Base-by-base conservation (phyloP, 2,888 invertebrate genomes). In the Alloplasta piceator region DNA sequence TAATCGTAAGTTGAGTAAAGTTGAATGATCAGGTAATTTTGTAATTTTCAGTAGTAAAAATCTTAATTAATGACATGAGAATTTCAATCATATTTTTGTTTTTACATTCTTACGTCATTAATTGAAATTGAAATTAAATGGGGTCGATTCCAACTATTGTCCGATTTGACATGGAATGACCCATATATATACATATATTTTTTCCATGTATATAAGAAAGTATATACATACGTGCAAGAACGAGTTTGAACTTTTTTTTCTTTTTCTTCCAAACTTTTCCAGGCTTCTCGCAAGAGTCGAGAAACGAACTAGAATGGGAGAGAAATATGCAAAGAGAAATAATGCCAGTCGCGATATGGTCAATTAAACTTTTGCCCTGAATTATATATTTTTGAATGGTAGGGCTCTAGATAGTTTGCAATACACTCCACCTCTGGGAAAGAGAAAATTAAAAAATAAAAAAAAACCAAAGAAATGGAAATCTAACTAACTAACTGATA, bases 341-440 rank as follows among this genome's bases (percentile, higher is more conserved):
- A 50, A 71, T 72, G 43, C 70, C 39, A 77, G 70, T 55, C 60
- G 6, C 52, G 52, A 4, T 60, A 66, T 58, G 58, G 39, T n/a
- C 48, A 58, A 66, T 74, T 74, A 74, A 66, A 74, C 39, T 6
- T n/a, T 58, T 58, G 10, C 38, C 6, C 6, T 10, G 52, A 10
- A 55, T 55, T 16, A 38, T 6, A 7, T 41, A 52, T 61, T 67
- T 61, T 67, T 43, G 48, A 71, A 60, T 66, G 38, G 43, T 66
- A 46, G 71, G 26, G 66, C 71, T 60, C 72, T n/a, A 6, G 66
- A 43, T 41, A 61, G 52, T 66, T 78, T 78, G 41, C 71, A n/a
- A 10, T 78, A 39, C 66, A 78, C 66, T 71, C 43, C 14, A 12
- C 6, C 6, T 10, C 10, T 71, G 52, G 16, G 6, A 50, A 66